Conservation (phyloP, 1,140 invertebrate genomes). For the Olivierus martensii region DNA sequence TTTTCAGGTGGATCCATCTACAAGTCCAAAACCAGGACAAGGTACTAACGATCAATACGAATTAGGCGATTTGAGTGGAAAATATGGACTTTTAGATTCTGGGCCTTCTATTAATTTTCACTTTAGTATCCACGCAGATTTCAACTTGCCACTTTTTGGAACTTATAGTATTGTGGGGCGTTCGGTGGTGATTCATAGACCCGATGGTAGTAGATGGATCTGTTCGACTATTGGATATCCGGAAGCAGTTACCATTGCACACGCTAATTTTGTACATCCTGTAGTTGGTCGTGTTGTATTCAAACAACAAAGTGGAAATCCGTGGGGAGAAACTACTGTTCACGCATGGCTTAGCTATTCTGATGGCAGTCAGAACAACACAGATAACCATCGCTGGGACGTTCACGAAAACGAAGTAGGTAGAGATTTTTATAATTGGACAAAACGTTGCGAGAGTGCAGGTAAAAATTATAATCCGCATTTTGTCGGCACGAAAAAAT, state of each 20-base stretch:
- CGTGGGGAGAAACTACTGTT: conserved; percentile 30
- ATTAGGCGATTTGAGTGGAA: conserved; percentile 77
- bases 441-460: conserved; percentile 52
- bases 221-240: conserved; percentile 37
- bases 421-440: conserved; percentile 87
- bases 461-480: conserved; percentile 68
- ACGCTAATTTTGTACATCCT: conserved; percentile 51
- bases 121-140: conserved; percentile 46
- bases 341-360: conserved; percentile 57
- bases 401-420: conserved; percentile 45
- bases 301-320: conserved; percentile 47
- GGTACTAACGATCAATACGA: conserved; percentile 72
- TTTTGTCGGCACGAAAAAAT: conserved; percentile 36
- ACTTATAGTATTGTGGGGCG: conserved; percentile 62
- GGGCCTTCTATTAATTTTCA: conserved; percentile 15
- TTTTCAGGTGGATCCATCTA: conserved; percentile 27
- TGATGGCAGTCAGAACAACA: conserved; percentile 65
- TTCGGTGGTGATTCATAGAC: conserved; percentile 63
- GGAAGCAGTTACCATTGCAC: conserved; percentile 26
- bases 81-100: conserved; percentile 40
- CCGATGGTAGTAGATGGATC: conserved; percentile 31
- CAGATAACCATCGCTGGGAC: conserved; percentile 34
- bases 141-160: conserved; percentile 72
- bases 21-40: conserved; percentile 23
- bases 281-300: conserved; percentile 73